These are phyloP conservation scores for Scalopus aquaticus DNA, from an alignment of 2,113 vertebrate species.

Conservation along the genomic window DNA sequence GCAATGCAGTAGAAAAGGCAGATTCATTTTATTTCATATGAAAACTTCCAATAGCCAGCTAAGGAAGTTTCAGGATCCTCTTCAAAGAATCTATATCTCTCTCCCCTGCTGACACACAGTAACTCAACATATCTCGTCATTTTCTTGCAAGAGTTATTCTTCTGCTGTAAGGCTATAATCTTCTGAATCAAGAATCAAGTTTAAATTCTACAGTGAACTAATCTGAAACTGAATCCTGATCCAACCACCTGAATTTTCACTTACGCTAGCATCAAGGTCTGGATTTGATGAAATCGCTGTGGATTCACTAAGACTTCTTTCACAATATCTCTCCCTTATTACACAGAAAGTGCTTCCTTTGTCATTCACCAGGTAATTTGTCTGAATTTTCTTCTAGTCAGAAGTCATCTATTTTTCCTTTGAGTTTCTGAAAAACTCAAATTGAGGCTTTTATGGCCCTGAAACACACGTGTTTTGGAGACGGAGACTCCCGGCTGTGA, in stretches of 20 bases:
- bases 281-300: conserved; percentile 85
- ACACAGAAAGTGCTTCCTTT: conserved; percentile 90
- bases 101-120: conserved; percentile 88
- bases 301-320: conserved; percentile 86
- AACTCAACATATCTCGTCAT: conserved; percentile 88
- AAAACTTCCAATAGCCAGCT: conserved; percentile 91
- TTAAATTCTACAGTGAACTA: conserved; percentile 94
- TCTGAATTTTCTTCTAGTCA: conserved; percentile 77
- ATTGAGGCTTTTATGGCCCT: too few relatives aligned
- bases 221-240: conserved; percentile 87
- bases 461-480: neutral
- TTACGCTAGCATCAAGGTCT: conserved; percentile 80
- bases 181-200: conserved; percentile 90
- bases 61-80: conserved; percentile 92
- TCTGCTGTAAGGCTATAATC: conserved; percentile 90
- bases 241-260: conserved; percentile 81
- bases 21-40: conserved; percentile 87
- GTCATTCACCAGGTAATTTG: conserved; percentile 77
- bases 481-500: accelerated
- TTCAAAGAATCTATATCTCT: conserved; percentile 89
- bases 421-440: too few relatives aligned
- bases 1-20: conserved; percentile 88
- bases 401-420: neutral
- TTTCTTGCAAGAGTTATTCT: conserved; percentile 87
- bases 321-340: conserved; percentile 86